A percentile compares a stretch with the other conserved stretches of the same genome.
These are phyloP conservation scores for Ariopsis seemanni DNA, from an alignment of 2,113 vertebrate genomes.

Conservation along the genomic window DNA sequence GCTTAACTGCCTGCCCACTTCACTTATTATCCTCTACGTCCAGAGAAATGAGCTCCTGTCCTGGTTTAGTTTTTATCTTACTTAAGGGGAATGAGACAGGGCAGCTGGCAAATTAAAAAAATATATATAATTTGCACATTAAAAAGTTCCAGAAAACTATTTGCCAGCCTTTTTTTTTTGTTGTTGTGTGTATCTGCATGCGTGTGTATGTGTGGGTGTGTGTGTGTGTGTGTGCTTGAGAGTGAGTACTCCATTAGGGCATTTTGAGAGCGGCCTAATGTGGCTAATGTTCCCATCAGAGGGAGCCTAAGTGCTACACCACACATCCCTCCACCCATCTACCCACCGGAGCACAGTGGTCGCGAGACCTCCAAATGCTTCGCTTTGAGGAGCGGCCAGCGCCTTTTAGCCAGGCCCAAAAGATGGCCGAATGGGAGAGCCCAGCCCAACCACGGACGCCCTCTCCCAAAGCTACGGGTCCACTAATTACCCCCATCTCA, in stretches of 20 bases:
- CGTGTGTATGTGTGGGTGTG: slow-evolving; percentile 22
- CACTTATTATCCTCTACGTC: slow-evolving; percentile 43
- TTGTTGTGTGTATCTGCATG: slow-evolving; percentile 33
- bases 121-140: slow-evolving; percentile 38
- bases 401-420: slow-evolving; percentile 63
- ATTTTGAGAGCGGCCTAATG: slow-evolving; percentile 61
- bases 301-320: slow-evolving; percentile 62
- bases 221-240: slow-evolving; percentile 18
- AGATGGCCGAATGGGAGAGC: slow-evolving; percentile 54
- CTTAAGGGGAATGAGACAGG: slow-evolving; percentile 35
- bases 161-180: slow-evolving; percentile 44
- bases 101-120: slow-evolving; percentile 40
- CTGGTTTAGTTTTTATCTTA: slow-evolving; percentile 42
- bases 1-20: slow-evolving; percentile 28
- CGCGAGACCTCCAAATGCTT: slow-evolving; percentile 57
- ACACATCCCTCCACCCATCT: slow-evolving; percentile 50
- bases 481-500: slow-evolving; percentile 61
- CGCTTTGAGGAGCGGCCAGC: slow-evolving; percentile 55
- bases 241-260: slow-evolving; percentile 61
- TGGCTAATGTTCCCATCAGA: slow-evolving; percentile 61
- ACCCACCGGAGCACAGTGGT: slow-evolving; percentile 52
- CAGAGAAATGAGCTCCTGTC: slow-evolving; percentile 37
- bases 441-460: slow-evolving; percentile 51
- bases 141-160: slow-evolving; percentile 55
- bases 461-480: slow-evolving; percentile 56